Percentiles rank a stretch among this genome's conserved stretches.
phyloP scores from a whole-genome alignment of 2,113 vertebrate species.

The Megaleporinus macrocephalus region DNA sequence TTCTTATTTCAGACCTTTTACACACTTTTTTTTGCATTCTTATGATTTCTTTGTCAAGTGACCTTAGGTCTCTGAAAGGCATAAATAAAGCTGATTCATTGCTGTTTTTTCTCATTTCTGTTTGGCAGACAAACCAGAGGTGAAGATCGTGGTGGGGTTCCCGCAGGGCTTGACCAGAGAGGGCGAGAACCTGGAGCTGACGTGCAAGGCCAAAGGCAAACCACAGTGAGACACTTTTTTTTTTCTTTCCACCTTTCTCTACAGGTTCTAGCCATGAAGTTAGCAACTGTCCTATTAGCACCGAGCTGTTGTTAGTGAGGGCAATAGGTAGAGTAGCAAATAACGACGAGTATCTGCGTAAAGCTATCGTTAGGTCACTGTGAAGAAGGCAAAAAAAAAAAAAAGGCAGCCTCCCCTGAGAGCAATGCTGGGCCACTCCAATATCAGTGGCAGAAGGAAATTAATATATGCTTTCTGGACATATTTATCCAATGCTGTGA shows the following conservation, averaged over 20 bases:
- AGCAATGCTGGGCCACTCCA: not conserved
- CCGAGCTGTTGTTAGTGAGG: not conserved
- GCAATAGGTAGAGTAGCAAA: not conserved
- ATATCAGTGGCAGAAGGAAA: not conserved
- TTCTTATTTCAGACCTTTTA: conserved; percentile 1
- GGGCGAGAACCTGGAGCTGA: conserved; percentile 92
- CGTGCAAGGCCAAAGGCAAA: conserved; percentile 90
- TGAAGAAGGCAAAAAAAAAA: too few species aligned
- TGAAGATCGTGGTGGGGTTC: conserved; percentile 91
- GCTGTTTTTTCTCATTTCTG: not conserved
- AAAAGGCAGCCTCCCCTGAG: not conserved
- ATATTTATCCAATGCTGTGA: not conserved
- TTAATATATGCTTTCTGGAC: conserved; percentile 11
- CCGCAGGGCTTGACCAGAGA: conserved; percentile 93
- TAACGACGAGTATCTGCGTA: not conserved
- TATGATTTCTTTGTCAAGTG: not conserved
- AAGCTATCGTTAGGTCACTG: not conserved
- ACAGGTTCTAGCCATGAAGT: not conserved
- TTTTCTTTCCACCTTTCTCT: not conserved
- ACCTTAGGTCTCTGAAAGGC: not conserved
- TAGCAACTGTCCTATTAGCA: not conserved
- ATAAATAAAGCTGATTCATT: not conserved
- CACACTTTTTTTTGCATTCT: not conserved
- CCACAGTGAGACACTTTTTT: conserved; percentile 85
- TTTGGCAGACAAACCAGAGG: conserved; percentile 92